These are phyloP conservation scores for Dasypolia templi DNA, from an alignment of 2,888 invertebrate genomes.

Conservation along the genomic window DNA sequence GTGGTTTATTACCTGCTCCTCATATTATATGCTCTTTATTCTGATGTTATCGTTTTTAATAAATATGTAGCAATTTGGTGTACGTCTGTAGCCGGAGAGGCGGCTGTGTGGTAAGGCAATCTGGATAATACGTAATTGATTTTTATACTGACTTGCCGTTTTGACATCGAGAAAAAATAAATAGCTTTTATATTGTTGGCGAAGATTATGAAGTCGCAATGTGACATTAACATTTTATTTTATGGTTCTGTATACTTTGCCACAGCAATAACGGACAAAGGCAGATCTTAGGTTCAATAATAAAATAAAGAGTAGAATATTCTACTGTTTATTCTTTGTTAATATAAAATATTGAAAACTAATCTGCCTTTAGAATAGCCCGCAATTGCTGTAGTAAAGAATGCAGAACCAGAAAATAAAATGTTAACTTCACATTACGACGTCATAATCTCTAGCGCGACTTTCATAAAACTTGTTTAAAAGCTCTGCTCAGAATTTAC, in stretches of 20 bases:
- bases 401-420: slow-evolving; percentile 38
- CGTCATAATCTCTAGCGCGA: slow-evolving; percentile 48
- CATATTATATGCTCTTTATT: slow-evolving; percentile 68
- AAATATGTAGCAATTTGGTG: slow-evolving; percentile 55
- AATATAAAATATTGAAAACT: slow-evolving; percentile 23
- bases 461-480: slow-evolving; percentile 51
- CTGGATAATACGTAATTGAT: slow-evolving; percentile 45
- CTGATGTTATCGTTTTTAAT: slow-evolving; percentile 58
- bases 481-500: slow-evolving; percentile 46
- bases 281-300: too few relatives aligned
- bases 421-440: slow-evolving; percentile 41
- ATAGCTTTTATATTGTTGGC: slow-evolving; percentile 12
- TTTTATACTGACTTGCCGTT: slow-evolving; percentile 39
- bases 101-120: slow-evolving; percentile 35
- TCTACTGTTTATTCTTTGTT: background rate
- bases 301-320: too few relatives aligned
- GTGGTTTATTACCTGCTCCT: slow-evolving; percentile 57
- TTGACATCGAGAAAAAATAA: background rate
- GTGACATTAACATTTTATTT: too few relatives aligned
- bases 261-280: too few relatives aligned
- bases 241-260: too few relatives aligned
- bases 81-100: slow-evolving; percentile 39
- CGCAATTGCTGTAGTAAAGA: slow-evolving; percentile 29
- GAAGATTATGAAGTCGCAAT: too few relatives aligned
- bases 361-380: slow-evolving; percentile 3